Conservation (phyloP, 2,113 vertebrate species). For the Oostethus manadensis region DNA sequence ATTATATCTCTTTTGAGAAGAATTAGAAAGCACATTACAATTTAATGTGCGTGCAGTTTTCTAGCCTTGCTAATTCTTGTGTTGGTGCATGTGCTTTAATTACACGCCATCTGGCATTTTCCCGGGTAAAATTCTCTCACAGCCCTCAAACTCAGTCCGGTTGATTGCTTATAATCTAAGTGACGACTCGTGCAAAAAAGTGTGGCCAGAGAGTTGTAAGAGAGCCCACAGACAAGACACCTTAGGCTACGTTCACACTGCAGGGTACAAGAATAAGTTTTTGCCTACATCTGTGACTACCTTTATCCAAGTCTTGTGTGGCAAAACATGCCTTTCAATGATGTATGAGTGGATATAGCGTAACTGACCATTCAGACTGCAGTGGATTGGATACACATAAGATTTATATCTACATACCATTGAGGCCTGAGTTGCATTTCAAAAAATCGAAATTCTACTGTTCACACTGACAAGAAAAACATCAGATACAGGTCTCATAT, state of each 20-base stretch:
- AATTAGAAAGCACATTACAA: conserved; percentile 45
- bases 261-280: no score
- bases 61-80: conserved; percentile 62
- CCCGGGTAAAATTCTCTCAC: conserved; percentile 62
- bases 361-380: no score
- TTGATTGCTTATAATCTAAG: conserved; percentile 64
- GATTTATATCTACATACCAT: no score
- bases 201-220: not conserved
- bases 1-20: conserved; percentile 49
- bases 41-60: conserved; percentile 61
- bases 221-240: not conserved
- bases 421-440: no score
- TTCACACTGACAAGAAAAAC: no score
- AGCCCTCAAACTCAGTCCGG: conserved; percentile 53
- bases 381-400: no score
- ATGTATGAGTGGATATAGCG: no score
- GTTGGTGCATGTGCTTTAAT: conserved; percentile 62
- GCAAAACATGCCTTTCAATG: no score
- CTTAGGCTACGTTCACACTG: conserved; percentile 18
- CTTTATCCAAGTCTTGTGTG: no score
- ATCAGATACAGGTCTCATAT: no score
- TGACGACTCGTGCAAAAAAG: conserved; percentile 50
- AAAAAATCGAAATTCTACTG: no score
- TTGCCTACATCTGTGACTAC: no score
- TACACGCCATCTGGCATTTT: conserved; percentile 68